Evolutionary conservation across 2,113 vertebrate genomes (phyloP).

Genomic region (Pleuronectes platessa): DNA sequence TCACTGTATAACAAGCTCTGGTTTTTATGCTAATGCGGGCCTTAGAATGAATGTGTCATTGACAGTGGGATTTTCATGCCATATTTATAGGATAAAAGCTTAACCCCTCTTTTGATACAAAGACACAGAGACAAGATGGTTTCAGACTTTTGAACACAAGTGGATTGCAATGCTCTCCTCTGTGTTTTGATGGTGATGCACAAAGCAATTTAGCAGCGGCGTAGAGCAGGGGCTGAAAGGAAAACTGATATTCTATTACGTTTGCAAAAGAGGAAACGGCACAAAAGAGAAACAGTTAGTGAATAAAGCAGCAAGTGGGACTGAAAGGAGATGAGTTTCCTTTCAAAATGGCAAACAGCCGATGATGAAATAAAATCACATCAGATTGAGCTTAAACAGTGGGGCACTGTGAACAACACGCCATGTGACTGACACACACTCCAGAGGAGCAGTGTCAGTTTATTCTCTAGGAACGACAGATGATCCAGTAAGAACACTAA

Average conservation of each 20-base stretch:
- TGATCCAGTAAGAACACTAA: slow-evolving; percentile 20
- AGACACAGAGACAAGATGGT: slow-evolving; percentile 69
- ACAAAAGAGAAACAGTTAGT: slow-evolving; percentile 74
- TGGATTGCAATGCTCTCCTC: slow-evolving; percentile 72
- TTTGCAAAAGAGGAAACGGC: slow-evolving; percentile 67
- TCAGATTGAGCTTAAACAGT: slow-evolving; percentile 61
- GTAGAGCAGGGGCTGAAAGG: slow-evolving; percentile 65
- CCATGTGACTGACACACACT: slow-evolving; percentile 42
- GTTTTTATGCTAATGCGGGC: slow-evolving; percentile 83
- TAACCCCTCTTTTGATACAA: slow-evolving; percentile 76
- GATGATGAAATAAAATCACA: slow-evolving; percentile 56
- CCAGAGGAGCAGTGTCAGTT: slow-evolving; percentile 8
- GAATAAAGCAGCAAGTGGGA: slow-evolving; percentile 71
- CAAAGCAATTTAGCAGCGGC: slow-evolving; percentile 75
- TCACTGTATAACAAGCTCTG: slow-evolving; percentile 84
- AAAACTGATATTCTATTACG: slow-evolving; percentile 78
- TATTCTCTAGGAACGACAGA: slow-evolving; percentile 4
- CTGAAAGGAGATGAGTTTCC: slow-evolving; percentile 71
- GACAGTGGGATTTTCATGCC: slow-evolving; percentile 78
- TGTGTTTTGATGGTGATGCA: slow-evolving; percentile 73
- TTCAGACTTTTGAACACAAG: slow-evolving; percentile 74
- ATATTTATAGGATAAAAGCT: slow-evolving; percentile 84
- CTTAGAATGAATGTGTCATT: slow-evolving; percentile 77
- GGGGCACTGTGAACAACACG: slow-evolving; percentile 37
- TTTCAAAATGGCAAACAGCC: slow-evolving; percentile 66